Evolutionary conservation across 2,888 invertebrate species (phyloP).

Genomic region (Linnaemya tessellans): DNA sequence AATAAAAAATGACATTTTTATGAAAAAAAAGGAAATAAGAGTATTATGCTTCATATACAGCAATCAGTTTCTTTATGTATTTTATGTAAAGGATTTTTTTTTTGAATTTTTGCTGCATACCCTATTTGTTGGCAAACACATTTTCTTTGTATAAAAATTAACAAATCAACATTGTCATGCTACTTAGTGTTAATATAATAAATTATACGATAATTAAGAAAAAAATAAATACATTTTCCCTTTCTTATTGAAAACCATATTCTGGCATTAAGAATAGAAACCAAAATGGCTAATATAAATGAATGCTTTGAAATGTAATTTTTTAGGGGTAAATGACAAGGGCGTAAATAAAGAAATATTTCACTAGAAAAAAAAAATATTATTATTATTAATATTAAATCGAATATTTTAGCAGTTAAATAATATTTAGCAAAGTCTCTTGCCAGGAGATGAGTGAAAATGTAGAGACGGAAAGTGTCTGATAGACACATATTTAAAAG

Average conservation of each 20-base stretch:
- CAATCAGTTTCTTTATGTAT: not conserved
- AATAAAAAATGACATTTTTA: too few relatives aligned
- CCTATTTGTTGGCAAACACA: not conserved
- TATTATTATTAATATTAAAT: too few relatives aligned
- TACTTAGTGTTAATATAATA: conserved; percentile 52
- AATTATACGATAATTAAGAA: conserved; percentile 52
- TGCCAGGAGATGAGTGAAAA: too few relatives aligned
- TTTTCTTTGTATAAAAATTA: conserved; percentile 39
- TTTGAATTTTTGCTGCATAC: not conserved
- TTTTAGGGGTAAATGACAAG: not conserved
- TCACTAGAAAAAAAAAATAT: too few relatives aligned
- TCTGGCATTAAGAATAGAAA: conserved; percentile 14
- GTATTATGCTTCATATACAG: too few relatives aligned
- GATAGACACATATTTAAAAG: too few relatives aligned
- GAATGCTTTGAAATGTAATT: not conserved
- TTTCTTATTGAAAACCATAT: conserved; percentile 7
- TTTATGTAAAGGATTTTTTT: not conserved
- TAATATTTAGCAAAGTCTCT: too few relatives aligned
- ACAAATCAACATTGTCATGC: conserved; percentile 47
- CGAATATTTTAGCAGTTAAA: too few relatives aligned
- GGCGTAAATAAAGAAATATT: not conserved
- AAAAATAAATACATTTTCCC: conserved; percentile 9
- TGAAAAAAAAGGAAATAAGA: too few relatives aligned
- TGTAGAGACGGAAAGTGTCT: too few relatives aligned
- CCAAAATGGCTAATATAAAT: not conserved